Evolutionary conservation across 2,797 vertebrate species (phyloP).

Genomic region (Eremophila alpestris): DNA sequence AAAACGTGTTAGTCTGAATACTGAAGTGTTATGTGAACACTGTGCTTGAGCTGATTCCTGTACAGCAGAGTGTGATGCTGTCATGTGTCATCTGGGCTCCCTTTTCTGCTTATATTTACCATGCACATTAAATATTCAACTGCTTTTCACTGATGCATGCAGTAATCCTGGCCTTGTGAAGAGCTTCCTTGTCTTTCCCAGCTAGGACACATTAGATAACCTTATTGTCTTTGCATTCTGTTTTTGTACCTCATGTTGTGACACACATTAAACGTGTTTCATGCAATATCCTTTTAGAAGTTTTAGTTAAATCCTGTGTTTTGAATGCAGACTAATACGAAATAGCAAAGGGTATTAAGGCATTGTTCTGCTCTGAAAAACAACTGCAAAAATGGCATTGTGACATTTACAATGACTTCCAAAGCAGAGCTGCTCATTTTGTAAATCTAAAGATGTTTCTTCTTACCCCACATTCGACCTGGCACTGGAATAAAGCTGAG

Average conservation of each 20-base stretch:
- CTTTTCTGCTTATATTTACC: constrained; percentile 41
- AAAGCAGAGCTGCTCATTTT: constrained; percentile 38
- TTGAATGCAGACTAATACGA: not conserved
- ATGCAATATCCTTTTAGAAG: constrained; percentile 15
- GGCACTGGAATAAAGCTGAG: constrained; percentile 20
- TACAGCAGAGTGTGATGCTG: constrained; percentile 6
- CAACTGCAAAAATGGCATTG: not conserved
- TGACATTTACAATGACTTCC: constrained; percentile 31
- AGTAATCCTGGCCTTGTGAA: constrained; percentile 6
- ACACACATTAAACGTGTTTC: constrained; percentile 14
- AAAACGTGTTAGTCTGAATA: constrained; percentile 17
- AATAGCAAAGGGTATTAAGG: constrained; percentile 12
- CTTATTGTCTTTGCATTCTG: constrained; percentile 19
- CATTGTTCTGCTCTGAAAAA: not conserved
- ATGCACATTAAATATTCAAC: constrained; percentile 56
- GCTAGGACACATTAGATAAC: constrained; percentile 10
- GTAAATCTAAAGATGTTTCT: constrained; percentile 29
- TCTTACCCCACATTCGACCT: constrained; percentile 10
- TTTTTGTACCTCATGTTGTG: not conserved
- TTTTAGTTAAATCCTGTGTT: constrained; percentile 5
- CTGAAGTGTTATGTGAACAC: not conserved
- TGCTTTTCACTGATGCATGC: constrained; percentile 31
- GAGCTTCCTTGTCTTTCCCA: constrained; percentile 19
- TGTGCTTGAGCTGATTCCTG: not conserved
- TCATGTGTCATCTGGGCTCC: constrained; percentile 42